Evolutionary conservation across 1,140 invertebrate species (phyloP).

Genomic region (Heliconius eleuchia): DNA sequence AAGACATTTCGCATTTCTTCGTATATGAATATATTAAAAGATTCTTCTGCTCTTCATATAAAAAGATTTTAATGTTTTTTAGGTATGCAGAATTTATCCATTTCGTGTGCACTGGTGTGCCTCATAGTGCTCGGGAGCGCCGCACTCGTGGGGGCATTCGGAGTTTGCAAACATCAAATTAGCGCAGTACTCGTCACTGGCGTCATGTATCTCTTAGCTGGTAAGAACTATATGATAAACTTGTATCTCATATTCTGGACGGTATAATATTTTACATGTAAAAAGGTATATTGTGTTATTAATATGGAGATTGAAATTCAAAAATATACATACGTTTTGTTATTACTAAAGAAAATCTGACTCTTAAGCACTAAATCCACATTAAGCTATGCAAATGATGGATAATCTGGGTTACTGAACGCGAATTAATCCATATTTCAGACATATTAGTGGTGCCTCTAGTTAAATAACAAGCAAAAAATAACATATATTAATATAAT

Average conservation of each 20-base stretch:
- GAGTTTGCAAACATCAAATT: conserved; percentile 92
- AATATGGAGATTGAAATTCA: neutral
- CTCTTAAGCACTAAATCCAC: no score
- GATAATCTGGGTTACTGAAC: no score
- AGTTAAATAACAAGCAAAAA: no score
- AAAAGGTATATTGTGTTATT: neutral
- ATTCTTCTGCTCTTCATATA: no score
- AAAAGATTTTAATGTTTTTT: no score
- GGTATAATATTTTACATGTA: no score
- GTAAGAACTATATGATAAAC: conserved; percentile 74
- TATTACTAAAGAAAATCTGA: neutral
- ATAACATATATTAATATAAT: no score
- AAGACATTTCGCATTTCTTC: neutral
- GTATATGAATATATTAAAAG: neutral
- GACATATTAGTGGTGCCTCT: no score
- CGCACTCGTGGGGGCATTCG: conserved; percentile 91
- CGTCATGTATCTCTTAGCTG: conserved; percentile 94
- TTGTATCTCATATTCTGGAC: no score
- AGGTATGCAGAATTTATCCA: conserved; percentile 97
- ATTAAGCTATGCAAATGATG: no score
- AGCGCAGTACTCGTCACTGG: conserved; percentile 94
- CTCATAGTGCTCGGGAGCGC: conserved; percentile 92
- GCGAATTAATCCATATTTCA: no score
- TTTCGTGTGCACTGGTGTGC: conserved; percentile 94
- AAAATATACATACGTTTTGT: neutral